Evolutionary conservation across 1,140 invertebrate species (phyloP), one percentile per base, ranked within the genome.

Genomic region (Chelonus insularis): DNA sequence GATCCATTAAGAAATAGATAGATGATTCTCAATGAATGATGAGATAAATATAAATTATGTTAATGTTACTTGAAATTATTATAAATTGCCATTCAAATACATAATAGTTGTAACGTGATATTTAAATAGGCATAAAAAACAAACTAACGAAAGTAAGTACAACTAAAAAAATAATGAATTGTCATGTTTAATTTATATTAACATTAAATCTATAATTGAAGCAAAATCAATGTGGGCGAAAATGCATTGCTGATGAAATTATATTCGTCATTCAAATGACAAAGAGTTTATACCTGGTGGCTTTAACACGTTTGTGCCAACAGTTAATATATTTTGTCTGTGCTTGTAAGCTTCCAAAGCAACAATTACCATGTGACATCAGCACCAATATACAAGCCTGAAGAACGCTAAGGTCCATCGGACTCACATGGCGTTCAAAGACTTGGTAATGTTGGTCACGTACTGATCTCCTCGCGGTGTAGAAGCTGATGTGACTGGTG

Each of bases 371-470:
- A n/a, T 8, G 11, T 16, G 23, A 14, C 18, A 37, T 11, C 12
- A 11, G 36, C n/a, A 3, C 14, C 5, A 20, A 39, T 39, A 39
- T 11, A 11, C 5, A 5, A 12, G 5, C 37, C 0, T 5, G 2
- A n/a, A n/a, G n/a, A n/a, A n/a, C n/a, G n/a, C n/a, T n/a, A n/a
- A n/a, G n/a, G n/a, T n/a, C n/a, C n/a, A n/a, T n/a, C n/a, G n/a
- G n/a, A n/a, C n/a, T n/a, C n/a, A n/a, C n/a, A n/a, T n/a, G n/a
- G n/a, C n/a, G n/a, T n/a, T n/a, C n/a, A n/a, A n/a, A n/a, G n/a
- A 56, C 58, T 67, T 72, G 23, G 20, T 50, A 37, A 68, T 65
- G 66, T 63, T 61, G 66, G 70, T 75, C 71, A 75, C 73, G 71
- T 75, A 63, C 55, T 59, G 54, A 43, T 29, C 56, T 52, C 14